phyloP scores from a whole-genome alignment of 2,797 vertebrate genomes.

The Peromyscus eremicus region DNA sequence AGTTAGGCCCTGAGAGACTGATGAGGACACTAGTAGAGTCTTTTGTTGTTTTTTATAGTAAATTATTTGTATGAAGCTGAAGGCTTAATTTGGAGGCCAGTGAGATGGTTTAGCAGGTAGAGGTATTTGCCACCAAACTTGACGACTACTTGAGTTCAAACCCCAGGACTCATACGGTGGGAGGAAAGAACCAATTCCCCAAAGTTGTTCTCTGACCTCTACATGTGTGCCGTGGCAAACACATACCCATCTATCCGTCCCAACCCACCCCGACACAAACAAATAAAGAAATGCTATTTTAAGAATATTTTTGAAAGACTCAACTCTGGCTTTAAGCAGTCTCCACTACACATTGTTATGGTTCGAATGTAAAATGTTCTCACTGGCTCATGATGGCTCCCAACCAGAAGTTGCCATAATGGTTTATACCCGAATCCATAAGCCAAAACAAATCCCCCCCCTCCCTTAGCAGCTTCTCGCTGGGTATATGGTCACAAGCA shows the following conservation, averaged over 20 bases:
- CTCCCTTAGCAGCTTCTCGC: not conserved
- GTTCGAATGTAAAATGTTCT: not conserved
- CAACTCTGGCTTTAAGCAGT: not conserved
- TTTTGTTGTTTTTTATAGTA: not conserved
- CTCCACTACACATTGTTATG: not conserved
- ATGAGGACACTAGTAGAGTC: not conserved
- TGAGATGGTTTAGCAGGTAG: not conserved
- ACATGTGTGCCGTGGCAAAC: not conserved
- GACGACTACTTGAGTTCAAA: not conserved
- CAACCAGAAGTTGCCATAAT: not conserved
- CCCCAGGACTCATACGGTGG: not conserved
- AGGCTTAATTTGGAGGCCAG: not conserved
- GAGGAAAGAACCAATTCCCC: not conserved
- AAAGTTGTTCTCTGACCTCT: not conserved
- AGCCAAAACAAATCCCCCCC: not conserved
- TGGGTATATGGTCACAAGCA: not conserved
- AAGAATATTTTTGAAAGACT: not conserved
- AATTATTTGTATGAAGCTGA: not conserved
- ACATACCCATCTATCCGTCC: no score
- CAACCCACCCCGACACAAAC: accelerated
- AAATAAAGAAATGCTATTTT: not conserved
- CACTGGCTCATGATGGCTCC: not conserved
- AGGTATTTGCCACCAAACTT: not conserved
- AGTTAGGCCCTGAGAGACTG: not conserved
- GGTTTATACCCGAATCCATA: not conserved